Evolutionary conservation across 2,888 invertebrate genomes (phyloP), one percentile per base, ranked within the genome.

Genomic region (Sinhomidia bicolor): DNA sequence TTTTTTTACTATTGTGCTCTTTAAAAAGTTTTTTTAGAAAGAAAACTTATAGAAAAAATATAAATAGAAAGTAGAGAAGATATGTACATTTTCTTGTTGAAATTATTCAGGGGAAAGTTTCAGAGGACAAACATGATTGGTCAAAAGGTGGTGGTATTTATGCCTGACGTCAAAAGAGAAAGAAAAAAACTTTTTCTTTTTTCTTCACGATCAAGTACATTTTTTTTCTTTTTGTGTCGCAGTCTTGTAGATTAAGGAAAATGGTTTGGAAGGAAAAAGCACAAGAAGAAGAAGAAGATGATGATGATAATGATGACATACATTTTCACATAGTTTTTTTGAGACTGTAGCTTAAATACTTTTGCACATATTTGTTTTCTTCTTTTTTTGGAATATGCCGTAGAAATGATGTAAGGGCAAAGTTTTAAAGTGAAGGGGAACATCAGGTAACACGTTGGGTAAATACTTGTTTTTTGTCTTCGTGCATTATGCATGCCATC

Each of bases 341-440:
- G 41, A 74, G 74, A 17, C 47, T 44, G 23, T 23, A 4, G 26
- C 23, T 44, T 74, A 44, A 74, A 44, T 74, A 44, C 74, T 74
- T 68, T 32, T 68, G 36, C 36, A 41, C 74, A 44, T 74, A 23
- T 60, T 60, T 60, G 60, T 60, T 60, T 60, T 60, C 60, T n/a
- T n/a, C n/a, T n/a, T n/a, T n/a, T n/a, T 26, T 23, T 23, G 60
- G 1, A 4, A 10, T 60, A 60, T 60, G 60, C 9, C 60, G 23
- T 60, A 60, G 0, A 10, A n/a, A n/a, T n/a, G n/a, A n/a, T n/a
- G n/a, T n/a, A n/a, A n/a, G n/a, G 60, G 10, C 1, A 60, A 60
- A 60, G 60, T 60, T 60, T 60, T 9, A 60, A 60, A 20, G 60
- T 6, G n/a, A n/a, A n/a, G n/a, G n/a, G n/a, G n/a, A n/a, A n/a